Base-by-base conservation (phyloP, 2,888 invertebrate species). In the Girardia tigrina region DNA sequence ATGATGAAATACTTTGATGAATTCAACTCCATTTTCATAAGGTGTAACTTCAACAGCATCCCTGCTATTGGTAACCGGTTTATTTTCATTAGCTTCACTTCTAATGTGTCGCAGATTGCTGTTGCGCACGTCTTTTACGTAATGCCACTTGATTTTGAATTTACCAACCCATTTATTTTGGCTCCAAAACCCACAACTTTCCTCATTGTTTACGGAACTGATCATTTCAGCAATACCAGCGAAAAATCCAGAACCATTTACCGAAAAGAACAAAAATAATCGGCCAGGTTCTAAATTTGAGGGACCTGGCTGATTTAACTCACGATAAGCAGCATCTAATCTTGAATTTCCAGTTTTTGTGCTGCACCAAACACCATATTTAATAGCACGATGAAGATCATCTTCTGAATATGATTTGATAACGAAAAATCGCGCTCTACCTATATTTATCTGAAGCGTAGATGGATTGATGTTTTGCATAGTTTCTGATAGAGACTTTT, bases 81-180 rank as follows among this genome's bases (percentile, higher is more conserved):
- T 97, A 86, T 94, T 94, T 86, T 97, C 95, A 86, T 97, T 97
- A 87, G 95, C 95, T 86, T 95, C 95, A 83, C 97, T 87, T 80
- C 90, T 90, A 85, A 97, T 95, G 86, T 93, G 91, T 80, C 94
- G 89, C 81, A 97, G 88, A 84, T 91, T 91, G 81, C 88, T 88
- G 79, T 84, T 84, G 42, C 84, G 84, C 72, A 84, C 83, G 78
- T 84, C 84, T 86, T 97, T 97, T 79, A 97, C 95, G 86, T 95
- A 97, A 82, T 97, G 89, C 97, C 97, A 97, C 85, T 92, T 91
- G 80, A 97, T 94, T 85, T 91, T 90, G 84, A 94, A 92, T 86
- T 92, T 91, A 81, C 94, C 94, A 86, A 94, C 94, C 95, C 95
- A 95, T 87, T 97, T 97, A 86, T 95, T 94, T 86, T 95, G 94